Evolutionary conservation across 2,797 vertebrate species (phyloP), one percentile per base, ranked within the genome.

Genomic region (Myoxocephalus aenaeus): DNA sequence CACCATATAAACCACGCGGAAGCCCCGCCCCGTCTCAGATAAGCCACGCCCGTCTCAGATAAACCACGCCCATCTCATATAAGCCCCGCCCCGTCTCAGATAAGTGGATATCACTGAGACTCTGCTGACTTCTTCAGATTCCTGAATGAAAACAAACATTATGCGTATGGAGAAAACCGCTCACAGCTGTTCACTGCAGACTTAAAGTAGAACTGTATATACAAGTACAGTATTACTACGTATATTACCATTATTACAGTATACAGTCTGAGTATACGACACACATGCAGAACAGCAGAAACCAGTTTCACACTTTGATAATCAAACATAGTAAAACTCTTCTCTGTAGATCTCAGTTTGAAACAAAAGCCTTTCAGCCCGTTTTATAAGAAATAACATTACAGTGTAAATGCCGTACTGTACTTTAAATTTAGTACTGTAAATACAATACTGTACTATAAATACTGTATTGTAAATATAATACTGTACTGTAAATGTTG

Each of bases 231-330:
- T 77, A 62, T 10, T 44, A 56, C 7, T 67, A 71, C 53, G 44
- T 51, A 20, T 63, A 77, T 65, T 36, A 77, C 58, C 65, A 82
- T 67, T 75, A 70, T 70, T 62, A 61, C 20, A 64, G 70, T 46
- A 40, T 61, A 79, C 61, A 80, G 63, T 77, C 54, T 63, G 66
- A 75, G 29, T 66, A 68, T 53, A 71, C 22, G 1, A 76, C 66
- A 75, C 67, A 80, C 83, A 86, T 75, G 73, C 83, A 83, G n/a
- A n/a, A n/a, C n/a, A n/a, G n/a, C n/a, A n/a, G 70, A 72, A 75
- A 80, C 22, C 59, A 51, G 62, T 29, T 44, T 51, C 58, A 42
- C 46, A 58, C 59, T 50, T 84, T 81, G 38, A 81, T 32, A 83
- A 66, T 48, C 58, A 69, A 72, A 78, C 14, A 25, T 44, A 46